phyloP scores from a whole-genome alignment of 2,113 vertebrate species.

The Labrus mixtus region DNA sequence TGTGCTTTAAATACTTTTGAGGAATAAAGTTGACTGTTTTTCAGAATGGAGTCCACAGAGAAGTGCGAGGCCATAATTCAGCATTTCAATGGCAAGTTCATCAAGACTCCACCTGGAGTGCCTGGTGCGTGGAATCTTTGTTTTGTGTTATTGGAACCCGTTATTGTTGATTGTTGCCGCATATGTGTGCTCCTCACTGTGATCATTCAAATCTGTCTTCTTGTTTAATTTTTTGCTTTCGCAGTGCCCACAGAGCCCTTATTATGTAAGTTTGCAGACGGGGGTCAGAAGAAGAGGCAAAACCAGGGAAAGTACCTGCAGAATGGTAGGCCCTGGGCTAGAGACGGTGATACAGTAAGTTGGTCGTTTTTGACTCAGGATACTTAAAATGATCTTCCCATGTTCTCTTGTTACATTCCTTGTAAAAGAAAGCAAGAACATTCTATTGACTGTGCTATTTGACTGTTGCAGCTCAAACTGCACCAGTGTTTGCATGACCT shows the following conservation, averaged over 20 bases:
- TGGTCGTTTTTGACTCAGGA: not conserved
- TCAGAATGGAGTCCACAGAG: constrained; percentile 95
- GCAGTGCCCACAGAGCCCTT: constrained; percentile 92
- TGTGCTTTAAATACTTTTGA: not conserved
- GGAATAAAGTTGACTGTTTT: constrained; percentile 29
- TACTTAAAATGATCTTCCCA: not conserved
- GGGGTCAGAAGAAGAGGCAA: constrained; percentile 95
- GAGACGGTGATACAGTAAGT: constrained; percentile 90
- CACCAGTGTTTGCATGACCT: constrained; percentile 59
- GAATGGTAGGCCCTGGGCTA: constrained; percentile 90
- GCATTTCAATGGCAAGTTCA: constrained; percentile 95
- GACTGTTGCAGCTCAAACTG: constrained; percentile 20
- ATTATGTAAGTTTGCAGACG: constrained; percentile 96
- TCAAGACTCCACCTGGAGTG: constrained; percentile 92
- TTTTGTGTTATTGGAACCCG: constrained; percentile 36
- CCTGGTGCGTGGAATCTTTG: constrained; percentile 83
- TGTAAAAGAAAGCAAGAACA: not conserved
- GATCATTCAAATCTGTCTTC: constrained; percentile 44
- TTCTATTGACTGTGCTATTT: not conserved
- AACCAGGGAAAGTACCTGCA: constrained; percentile 92
- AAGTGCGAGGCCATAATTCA: constrained; percentile 95
- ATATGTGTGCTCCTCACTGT: constrained; percentile 35
- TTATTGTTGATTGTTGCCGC: constrained; percentile 53
- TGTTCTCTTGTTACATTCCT: not conserved
- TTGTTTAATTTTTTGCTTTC: constrained; percentile 60